Percentiles rank a stretch among this genome's conserved stretches.
Conservation (phyloP, 2,113 vertebrate genomes). For the Acrocephalus arundinaceus region DNA sequence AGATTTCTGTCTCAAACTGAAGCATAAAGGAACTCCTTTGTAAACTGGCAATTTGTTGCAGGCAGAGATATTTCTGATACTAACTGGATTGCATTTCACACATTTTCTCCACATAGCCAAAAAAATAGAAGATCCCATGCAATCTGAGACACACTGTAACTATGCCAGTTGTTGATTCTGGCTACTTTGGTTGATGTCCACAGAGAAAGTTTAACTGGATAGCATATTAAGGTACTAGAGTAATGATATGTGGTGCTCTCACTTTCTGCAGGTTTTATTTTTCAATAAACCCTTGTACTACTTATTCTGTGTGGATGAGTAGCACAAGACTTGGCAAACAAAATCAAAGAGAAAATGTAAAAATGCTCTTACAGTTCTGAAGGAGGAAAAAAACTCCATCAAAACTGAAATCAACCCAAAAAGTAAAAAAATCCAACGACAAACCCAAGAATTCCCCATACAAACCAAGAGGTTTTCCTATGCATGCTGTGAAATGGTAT, state of each 20-base stretch:
- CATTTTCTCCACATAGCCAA: constrained; percentile 27
- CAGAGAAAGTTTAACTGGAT: not conserved
- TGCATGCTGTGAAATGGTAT: not conserved
- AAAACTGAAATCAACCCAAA: not conserved
- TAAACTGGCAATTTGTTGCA: constrained; percentile 5
- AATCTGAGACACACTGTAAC: not conserved
- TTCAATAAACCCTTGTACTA: not conserved
- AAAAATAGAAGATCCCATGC: not conserved
- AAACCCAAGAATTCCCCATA: not conserved
- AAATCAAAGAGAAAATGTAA: not conserved
- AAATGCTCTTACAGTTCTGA: not conserved
- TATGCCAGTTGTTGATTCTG: not conserved
- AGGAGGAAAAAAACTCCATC: not conserved
- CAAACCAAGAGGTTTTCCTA: not conserved
- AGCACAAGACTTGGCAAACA: not conserved
- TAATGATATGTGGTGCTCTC: not conserved
- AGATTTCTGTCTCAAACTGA: constrained; percentile 48
- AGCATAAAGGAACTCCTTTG: constrained; percentile 11
- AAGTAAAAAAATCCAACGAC: accelerated
- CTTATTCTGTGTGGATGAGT: not conserved
- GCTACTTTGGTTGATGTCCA: not conserved
- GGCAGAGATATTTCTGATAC: constrained; percentile 35
- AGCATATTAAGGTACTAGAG: not conserved
- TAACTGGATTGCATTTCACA: constrained; percentile 64
- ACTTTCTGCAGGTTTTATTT: not conserved